Conservation (phyloP, 2,113 vertebrate species). For the Solea senegalensis region DNA sequence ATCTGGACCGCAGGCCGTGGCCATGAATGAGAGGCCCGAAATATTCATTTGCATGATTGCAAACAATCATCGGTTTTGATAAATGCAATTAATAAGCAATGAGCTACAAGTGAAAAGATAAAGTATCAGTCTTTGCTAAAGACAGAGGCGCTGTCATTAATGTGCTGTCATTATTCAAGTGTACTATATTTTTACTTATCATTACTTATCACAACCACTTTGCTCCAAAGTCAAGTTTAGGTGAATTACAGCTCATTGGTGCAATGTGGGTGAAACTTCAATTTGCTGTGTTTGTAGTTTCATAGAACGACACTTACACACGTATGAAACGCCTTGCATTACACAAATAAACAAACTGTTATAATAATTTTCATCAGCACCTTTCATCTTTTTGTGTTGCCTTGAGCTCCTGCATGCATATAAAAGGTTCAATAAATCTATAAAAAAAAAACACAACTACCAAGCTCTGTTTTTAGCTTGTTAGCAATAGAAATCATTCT, state of each 20-base stretch:
- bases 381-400: too few relatives aligned
- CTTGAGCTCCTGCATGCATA: too few relatives aligned
- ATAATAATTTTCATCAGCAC: too few relatives aligned
- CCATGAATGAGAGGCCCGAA: slow-evolving; percentile 1
- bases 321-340: too few relatives aligned
- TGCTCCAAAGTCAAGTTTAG: too few relatives aligned
- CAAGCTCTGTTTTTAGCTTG: too few relatives aligned
- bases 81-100: too few relatives aligned
- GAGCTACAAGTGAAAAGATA: neutral
- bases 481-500: neutral
- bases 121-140: neutral
- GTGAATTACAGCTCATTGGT: neutral
- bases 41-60: slow-evolving; percentile 20
- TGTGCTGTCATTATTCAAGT: neutral
- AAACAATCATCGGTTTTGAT: slow-evolving; percentile 17
- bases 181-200: too few relatives aligned
- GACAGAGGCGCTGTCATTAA: too few relatives aligned
- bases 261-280: neutral
- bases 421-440: too few relatives aligned
- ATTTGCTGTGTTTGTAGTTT: neutral
- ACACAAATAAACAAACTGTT: neutral
- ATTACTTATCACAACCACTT: too few relatives aligned
- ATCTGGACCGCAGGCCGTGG: slow-evolving; percentile 40
- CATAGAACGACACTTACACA: neutral
- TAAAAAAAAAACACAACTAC: too few relatives aligned